These are phyloP conservation scores for Pristionchus fissidentatus DNA, from an alignment of 2,888 invertebrate genomes.

Conservation along the genomic window DNA sequence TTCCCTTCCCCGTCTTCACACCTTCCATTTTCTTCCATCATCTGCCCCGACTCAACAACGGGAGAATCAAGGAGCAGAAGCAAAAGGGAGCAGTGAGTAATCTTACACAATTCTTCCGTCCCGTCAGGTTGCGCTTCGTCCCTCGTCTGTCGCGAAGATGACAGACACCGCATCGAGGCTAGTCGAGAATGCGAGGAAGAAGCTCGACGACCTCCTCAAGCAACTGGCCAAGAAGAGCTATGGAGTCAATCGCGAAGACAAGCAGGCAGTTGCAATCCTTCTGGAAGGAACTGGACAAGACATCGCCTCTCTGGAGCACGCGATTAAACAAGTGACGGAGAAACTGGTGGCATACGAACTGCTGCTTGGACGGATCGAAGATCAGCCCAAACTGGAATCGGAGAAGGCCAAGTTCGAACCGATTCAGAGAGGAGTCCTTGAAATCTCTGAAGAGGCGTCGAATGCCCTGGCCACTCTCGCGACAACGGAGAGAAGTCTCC, in stretches of 20 bases:
- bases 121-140: no score
- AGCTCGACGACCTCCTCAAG: background rate
- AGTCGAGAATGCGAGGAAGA: background rate
- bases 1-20: no score
- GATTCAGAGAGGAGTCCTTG: no score
- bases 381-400: background rate
- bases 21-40: no score
- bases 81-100: no score
- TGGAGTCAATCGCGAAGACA: background rate
- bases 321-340: background rate
- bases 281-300: background rate
- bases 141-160: no score
- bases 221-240: background rate
- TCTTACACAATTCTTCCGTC: no score
- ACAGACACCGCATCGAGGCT: background rate
- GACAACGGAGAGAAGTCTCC: background rate
- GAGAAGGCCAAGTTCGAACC: background rate
- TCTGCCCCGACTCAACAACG: no score
- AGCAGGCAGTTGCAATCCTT: background rate
- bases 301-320: background rate
- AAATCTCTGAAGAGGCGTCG: background rate
- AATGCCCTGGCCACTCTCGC: background rate
- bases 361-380: background rate
- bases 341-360: background rate
- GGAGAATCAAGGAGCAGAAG: no score